Percentiles rank a stretch among this genome's conserved stretches.
Conservation (phyloP, 2,888 invertebrate genomes). For the Trilocha varians region DNA sequence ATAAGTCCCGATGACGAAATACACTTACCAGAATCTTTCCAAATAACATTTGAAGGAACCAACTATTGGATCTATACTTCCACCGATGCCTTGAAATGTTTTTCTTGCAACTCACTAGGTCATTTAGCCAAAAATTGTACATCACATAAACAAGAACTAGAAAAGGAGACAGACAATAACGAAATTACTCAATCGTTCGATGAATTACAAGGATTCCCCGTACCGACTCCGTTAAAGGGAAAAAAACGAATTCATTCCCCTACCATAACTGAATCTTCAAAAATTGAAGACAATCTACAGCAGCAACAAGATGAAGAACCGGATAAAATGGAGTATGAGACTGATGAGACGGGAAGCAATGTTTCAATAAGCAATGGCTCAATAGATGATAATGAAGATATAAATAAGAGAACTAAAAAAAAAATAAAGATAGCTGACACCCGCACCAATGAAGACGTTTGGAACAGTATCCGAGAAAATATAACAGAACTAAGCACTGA, state of each 20-base stretch:
- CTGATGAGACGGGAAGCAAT: neutral
- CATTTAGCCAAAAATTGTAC: slow-evolving; percentile 9
- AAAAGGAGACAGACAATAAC: no score
- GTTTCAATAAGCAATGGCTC: no score
- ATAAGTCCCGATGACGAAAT: slow-evolving; percentile 1
- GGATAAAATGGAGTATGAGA: neutral
- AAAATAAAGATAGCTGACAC: neutral
- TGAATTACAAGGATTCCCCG: neutral
- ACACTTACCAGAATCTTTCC: neutral
- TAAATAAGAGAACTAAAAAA: neutral
- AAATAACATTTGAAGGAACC: slow-evolving; percentile 1
- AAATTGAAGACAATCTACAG: neutral
- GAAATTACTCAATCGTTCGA: neutral
- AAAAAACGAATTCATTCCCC: neutral
- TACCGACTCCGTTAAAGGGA: slow-evolving; percentile 2
- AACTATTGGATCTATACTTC: slow-evolving; percentile 6
- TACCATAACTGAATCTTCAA: neutral
- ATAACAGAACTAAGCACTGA: neutral
- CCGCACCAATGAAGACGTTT: neutral
- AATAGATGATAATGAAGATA: no score
- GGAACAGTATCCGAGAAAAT: neutral
- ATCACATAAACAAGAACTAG: neutral
- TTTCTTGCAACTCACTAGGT: slow-evolving; percentile 3
- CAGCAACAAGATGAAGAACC: neutral
- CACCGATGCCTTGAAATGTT: slow-evolving; percentile 5